Conservation (phyloP, 2,888 invertebrate genomes). For the Eulithis testata region DNA sequence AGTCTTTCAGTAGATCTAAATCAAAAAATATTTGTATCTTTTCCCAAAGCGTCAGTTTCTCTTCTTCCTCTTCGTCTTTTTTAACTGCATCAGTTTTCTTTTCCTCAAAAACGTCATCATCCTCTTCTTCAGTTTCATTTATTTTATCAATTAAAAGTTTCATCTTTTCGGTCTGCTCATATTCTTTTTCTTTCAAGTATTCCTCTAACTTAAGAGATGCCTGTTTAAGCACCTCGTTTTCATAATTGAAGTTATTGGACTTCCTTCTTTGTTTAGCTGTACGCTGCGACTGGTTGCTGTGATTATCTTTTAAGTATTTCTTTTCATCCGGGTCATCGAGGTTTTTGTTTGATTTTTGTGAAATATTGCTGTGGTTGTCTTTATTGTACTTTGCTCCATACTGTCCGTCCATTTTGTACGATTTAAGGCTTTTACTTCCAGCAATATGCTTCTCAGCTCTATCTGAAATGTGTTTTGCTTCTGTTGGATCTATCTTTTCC, state of each 20-base stretch:
- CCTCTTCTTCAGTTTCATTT: constrained; percentile 62
- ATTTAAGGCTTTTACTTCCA: constrained; percentile 70
- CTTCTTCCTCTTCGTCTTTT: constrained; percentile 54
- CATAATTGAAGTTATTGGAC: constrained; percentile 85
- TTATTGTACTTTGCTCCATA: constrained; percentile 72
- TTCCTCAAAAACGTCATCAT: constrained; percentile 61
- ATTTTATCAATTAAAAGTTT: constrained; percentile 62
- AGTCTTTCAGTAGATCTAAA: constrained; percentile 87
- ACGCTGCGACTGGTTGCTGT: constrained; percentile 73
- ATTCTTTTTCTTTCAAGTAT: constrained; percentile 74
- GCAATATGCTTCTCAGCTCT: constrained; percentile 70
- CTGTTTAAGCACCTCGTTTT: constrained; percentile 84
- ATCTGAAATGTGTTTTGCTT: constrained; percentile 71
- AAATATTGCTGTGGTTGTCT: constrained; percentile 73
- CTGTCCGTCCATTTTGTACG: constrained; percentile 74
- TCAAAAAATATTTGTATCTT: constrained; percentile 88
- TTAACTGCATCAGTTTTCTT: constrained; percentile 43
- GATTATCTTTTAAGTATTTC: constrained; percentile 76
- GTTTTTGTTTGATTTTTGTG: constrained; percentile 71
- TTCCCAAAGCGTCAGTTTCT: constrained; percentile 73
- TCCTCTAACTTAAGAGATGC: constrained; percentile 82
- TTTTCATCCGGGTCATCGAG: constrained; percentile 73
- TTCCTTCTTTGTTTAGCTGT: constrained; percentile 67
- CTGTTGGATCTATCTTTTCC: constrained; percentile 70
- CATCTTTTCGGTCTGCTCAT: constrained; percentile 57